These are phyloP conservation scores for Conus canariensis DNA, from an alignment of 2,888 invertebrate genomes.

Conservation along the genomic window DNA sequence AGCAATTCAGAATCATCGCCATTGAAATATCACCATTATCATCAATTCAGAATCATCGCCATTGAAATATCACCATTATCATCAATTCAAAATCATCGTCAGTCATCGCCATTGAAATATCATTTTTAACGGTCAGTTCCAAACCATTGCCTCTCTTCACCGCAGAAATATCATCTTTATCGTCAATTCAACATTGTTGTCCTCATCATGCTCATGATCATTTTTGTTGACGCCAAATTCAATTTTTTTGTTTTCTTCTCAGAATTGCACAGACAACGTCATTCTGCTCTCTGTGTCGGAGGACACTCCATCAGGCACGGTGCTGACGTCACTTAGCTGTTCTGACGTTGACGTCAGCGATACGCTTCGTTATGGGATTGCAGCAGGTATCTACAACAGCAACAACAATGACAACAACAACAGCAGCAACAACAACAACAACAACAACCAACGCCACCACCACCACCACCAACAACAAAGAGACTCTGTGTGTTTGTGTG, in stretches of 20 bases:
- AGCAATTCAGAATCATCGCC: background rate
- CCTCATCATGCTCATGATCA: too few relatives aligned
- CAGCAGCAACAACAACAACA: background rate
- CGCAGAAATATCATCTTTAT: too few relatives aligned
- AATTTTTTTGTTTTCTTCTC: background rate
- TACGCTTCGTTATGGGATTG: conserved; percentile 4
- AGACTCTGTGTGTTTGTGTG: too few relatives aligned
- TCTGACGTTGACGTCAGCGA: conserved; percentile 30
- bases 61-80: background rate
- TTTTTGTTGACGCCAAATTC: too few relatives aligned
- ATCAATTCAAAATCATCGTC: too few relatives aligned
- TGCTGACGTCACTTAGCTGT: conserved; percentile 34
- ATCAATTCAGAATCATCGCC: background rate
- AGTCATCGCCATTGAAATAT: too few relatives aligned
- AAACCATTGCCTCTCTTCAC: too few relatives aligned
- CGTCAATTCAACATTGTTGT: too few relatives aligned
- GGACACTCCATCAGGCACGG: background rate
- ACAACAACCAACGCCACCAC: too few relatives aligned
- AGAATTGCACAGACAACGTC: conserved; percentile 18
- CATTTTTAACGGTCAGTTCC: too few relatives aligned
- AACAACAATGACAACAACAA: background rate
- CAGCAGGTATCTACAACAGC: background rate
- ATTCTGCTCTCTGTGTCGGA: conserved; percentile 14
- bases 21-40: background rate
- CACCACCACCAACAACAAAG: too few relatives aligned